Evolutionary conservation across 1,140 invertebrate species (phyloP), one percentile per base, ranked within the genome.

Genomic region (Tribolium madens): DNA sequence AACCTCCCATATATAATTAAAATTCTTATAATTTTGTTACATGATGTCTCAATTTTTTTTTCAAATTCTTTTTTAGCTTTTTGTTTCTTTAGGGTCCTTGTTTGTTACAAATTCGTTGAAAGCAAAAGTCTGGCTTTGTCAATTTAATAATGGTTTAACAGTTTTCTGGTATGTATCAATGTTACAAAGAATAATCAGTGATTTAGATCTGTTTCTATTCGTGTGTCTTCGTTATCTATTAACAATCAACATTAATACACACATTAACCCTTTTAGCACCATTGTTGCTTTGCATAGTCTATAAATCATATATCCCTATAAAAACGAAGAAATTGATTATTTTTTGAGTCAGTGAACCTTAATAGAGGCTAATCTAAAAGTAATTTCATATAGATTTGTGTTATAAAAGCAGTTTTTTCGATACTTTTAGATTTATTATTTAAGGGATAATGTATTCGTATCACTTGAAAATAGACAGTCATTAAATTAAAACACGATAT

Each of bases 261-360:
- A n/a, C 36, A 42, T 42, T 42, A 42, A 42, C 36, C 36, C 36
- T 42, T 42, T 42, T 42, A 42, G 9, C 36, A 42, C 36, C n/a
- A 9, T 9, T 42, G 6, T 42, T 2, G 36, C 7, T n/a, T 42
- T 42, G 36, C 36, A 9, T 42, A 42, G 1, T 2, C 36, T 7
- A 42, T 42, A 42, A 42, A 42, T 42, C 7, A 42, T 42, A n/a
- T 42, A 9, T 42, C 36, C 36, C 7, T 7, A 42, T 42, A 4
- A 57, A n/a, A 57, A 57, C 17, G 14, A 57, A 21, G 17, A 18
- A 21, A 57, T 57, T 57, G 52, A 57, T 57, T 42, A 10, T 42
- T 57, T 57, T 21, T 57, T 57, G 17, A 7, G 14, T 57, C 17
- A 57, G 17, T 57, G 52, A 42, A 57, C 17, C 21, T 17, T 17